These are phyloP conservation scores for Sesia apiformis DNA, from an alignment of 2,888 invertebrate species.

Conservation along the genomic window DNA sequence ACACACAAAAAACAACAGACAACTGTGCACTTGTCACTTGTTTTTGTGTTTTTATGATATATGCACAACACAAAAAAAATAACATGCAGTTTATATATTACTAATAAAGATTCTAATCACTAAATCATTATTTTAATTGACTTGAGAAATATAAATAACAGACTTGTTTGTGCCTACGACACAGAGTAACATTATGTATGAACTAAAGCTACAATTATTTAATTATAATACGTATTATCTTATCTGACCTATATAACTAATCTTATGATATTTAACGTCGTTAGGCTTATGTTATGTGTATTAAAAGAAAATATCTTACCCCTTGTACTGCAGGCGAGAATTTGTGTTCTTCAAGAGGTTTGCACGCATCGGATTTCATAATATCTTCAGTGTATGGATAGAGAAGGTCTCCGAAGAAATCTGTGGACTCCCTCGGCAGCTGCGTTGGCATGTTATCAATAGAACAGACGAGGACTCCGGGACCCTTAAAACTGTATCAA, in stretches of 20 bases:
- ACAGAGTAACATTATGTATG: too few species aligned
- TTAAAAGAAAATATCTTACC: constrained; percentile 48
- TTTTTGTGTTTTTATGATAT: too few species aligned
- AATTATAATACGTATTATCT: neutral
- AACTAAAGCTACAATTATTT: too few species aligned
- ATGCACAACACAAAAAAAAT: too few species aligned
- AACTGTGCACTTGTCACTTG: too few species aligned
- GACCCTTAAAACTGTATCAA: constrained; percentile 87
- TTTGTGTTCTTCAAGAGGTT: constrained; percentile 83
- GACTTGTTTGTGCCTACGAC: too few species aligned
- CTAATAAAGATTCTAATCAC: too few species aligned
- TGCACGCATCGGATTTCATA: constrained; percentile 86
- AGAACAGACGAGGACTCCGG: constrained; percentile 98
- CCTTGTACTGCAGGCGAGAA: constrained; percentile 83
- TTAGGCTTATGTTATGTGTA: neutral
- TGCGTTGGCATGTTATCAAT: constrained; percentile 99
- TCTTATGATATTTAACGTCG: neutral
- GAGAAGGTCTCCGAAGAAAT: constrained; percentile 96
- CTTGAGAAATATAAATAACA: too few species aligned
- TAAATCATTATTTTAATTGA: too few species aligned
- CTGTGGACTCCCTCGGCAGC: constrained; percentile 96
- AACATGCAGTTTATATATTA: too few species aligned
- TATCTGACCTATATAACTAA: neutral
- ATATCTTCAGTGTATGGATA: constrained; percentile 93
- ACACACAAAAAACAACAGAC: too few species aligned